These are phyloP conservation scores for Eriocheir sinensis DNA, from an alignment of 1,140 invertebrate species.

Conservation along the genomic window DNA sequence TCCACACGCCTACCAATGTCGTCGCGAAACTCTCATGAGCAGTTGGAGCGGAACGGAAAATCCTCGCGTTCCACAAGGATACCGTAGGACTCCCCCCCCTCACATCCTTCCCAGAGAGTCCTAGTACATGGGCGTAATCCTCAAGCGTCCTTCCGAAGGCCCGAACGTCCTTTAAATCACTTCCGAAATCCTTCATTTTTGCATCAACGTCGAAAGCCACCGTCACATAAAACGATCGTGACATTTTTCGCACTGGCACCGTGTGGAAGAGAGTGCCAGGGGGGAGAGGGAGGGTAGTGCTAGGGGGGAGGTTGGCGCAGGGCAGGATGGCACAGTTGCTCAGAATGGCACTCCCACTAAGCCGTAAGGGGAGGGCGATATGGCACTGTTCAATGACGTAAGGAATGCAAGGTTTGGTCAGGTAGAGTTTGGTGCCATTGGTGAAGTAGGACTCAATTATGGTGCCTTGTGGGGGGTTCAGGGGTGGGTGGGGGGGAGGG, in stretches of 20 bases:
- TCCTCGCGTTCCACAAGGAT: constrained; percentile 71
- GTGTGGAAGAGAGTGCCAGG: constrained; percentile 70
- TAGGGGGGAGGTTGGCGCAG: constrained; percentile 38
- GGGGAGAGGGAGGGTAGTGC: background rate
- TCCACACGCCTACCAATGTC: constrained; percentile 62
- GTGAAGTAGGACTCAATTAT: constrained; percentile 65
- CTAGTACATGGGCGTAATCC: constrained; percentile 42
- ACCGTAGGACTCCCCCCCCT: background rate
- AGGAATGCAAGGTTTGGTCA: background rate
- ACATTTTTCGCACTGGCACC: constrained; percentile 59
- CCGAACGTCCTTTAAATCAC: constrained; percentile 41
- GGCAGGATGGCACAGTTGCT: constrained; percentile 69
- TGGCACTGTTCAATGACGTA: constrained; percentile 67
- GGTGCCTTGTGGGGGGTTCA: background rate
- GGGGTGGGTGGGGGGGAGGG: background rate
- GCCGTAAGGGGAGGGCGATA: constrained; percentile 41
- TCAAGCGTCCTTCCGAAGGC: constrained; percentile 50
- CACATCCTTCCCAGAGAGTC: constrained; percentile 34
- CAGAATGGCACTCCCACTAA: constrained; percentile 60
- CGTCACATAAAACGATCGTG: constrained; percentile 67
- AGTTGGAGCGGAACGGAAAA: constrained; percentile 60
- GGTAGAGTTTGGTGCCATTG: background rate
- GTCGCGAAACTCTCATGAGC: constrained; percentile 75
- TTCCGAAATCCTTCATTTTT: constrained; percentile 54
- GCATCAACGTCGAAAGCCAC: constrained; percentile 68